These are phyloP conservation scores for Sminthopsis crassicaudata DNA, from an alignment of 2,113 vertebrate species.

Conservation along the genomic window DNA sequence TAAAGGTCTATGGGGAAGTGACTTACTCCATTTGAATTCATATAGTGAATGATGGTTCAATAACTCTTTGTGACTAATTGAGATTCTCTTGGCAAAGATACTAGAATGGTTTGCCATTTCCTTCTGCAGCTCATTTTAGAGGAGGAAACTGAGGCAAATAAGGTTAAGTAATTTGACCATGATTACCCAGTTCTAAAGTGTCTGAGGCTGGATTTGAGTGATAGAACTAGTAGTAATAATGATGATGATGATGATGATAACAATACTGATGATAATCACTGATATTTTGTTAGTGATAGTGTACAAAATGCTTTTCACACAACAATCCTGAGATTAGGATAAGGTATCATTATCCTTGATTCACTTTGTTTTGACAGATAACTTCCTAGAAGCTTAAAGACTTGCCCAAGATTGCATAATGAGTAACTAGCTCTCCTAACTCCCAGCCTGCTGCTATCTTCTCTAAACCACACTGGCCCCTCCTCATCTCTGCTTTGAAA, in stretches of 20 bases:
- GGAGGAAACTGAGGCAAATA: background rate
- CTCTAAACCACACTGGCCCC: background rate
- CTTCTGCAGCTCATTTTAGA: background rate
- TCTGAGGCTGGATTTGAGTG: background rate
- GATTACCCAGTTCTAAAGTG: background rate
- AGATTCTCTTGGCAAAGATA: background rate
- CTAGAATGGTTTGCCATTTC: background rate
- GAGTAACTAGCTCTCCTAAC: background rate
- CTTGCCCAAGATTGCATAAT: background rate
- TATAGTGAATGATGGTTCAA: background rate
- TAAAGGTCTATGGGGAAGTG: background rate
- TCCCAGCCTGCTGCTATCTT: background rate
- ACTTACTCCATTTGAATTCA: background rate
- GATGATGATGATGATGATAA: background rate
- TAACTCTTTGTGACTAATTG: background rate
- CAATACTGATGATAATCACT: background rate
- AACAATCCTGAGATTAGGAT: background rate
- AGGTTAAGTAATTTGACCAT: background rate
- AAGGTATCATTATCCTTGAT: background rate
- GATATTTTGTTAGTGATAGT: background rate
- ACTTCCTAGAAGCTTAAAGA: background rate
- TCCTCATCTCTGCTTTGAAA: background rate
- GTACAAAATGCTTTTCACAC: background rate
- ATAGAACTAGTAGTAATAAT: background rate
- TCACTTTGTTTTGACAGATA: background rate